Evolutionary conservation across 2,888 invertebrate genomes (phyloP).

Genomic region (Conomelus anceps): DNA sequence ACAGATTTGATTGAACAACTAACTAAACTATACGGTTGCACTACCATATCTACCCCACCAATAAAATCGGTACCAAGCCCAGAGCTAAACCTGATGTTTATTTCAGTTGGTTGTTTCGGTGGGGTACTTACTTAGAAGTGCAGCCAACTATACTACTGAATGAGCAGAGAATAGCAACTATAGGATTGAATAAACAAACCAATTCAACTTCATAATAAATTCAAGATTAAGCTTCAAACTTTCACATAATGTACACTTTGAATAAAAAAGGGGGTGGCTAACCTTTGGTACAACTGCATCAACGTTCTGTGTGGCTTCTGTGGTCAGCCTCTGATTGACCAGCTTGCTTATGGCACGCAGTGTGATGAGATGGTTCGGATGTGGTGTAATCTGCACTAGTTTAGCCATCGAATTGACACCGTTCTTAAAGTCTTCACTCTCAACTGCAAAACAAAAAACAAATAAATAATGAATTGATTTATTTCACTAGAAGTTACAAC

Average conservation of each 20-base stretch:
- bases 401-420: conserved; percentile 75
- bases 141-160: too few species aligned
- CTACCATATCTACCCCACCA: too few species aligned
- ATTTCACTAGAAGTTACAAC: conserved; percentile 12
- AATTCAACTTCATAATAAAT: too few species aligned
- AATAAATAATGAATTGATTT: conserved; percentile 6
- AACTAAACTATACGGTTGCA: too few species aligned
- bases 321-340: conserved; percentile 52
- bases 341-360: conserved; percentile 61
- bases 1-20: too few species aligned
- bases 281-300: conserved; percentile 46
- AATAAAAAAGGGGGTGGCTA: conserved; percentile 16
- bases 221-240: too few species aligned
- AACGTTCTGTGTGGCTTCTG: conserved; percentile 52
- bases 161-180: too few species aligned
- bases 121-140: too few species aligned
- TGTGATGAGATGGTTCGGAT: conserved; percentile 71
- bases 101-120: too few species aligned
- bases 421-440: conserved; percentile 70
- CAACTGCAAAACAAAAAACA: conserved; percentile 52
- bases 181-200: too few species aligned
- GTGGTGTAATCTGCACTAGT: conserved; percentile 69
- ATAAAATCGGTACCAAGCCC: too few species aligned
- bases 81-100: too few species aligned
- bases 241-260: neutral